Evolutionary conservation across 2,888 invertebrate genomes (phyloP).

Genomic region (Tetramorium bicarinatum): DNA sequence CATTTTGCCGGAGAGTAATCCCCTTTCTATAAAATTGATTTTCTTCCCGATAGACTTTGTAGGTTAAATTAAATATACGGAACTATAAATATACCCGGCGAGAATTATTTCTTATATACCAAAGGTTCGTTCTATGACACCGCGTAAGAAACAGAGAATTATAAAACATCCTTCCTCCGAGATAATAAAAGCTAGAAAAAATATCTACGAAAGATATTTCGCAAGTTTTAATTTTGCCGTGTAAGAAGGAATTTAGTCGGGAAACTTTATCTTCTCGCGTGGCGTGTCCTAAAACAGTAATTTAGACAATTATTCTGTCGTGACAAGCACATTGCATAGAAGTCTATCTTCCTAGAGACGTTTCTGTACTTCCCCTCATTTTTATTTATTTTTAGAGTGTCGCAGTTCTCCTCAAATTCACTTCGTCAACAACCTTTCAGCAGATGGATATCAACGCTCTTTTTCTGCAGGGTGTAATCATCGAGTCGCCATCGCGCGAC

Average conservation of each 20-base stretch:
- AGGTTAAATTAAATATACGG: conserved; percentile 46
- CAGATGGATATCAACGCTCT: conserved; percentile 30
- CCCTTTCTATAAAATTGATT: conserved; percentile 42
- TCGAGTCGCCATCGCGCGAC: conserved; percentile 15
- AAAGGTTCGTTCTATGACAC: conserved; percentile 25
- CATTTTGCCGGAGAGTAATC: conserved; percentile 34
- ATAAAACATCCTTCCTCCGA: background rate
- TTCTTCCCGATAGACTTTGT: conserved; percentile 47
- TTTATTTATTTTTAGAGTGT: conserved; percentile 32
- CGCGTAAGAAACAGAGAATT: conserved; percentile 13
- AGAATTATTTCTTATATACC: conserved; percentile 30
- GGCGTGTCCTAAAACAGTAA: conserved; percentile 17
- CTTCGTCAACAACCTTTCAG: conserved; percentile 46
- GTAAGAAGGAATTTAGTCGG: background rate
- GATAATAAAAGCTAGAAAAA: conserved; percentile 9
- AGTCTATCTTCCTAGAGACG: background rate
- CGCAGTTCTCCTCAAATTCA: conserved; percentile 18
- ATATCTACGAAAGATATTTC: background rate
- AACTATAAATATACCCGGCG: conserved; percentile 38
- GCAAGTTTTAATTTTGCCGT: background rate
- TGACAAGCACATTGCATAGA: background rate
- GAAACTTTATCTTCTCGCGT: background rate
- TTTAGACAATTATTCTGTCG: conserved; percentile 32
- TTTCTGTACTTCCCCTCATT: background rate
- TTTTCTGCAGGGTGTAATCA: conserved; percentile 32